Evolutionary conservation across 2,797 vertebrate genomes (phyloP), one percentile per base, ranked within the genome.

Genomic region (Sebastes oblongus): DNA sequence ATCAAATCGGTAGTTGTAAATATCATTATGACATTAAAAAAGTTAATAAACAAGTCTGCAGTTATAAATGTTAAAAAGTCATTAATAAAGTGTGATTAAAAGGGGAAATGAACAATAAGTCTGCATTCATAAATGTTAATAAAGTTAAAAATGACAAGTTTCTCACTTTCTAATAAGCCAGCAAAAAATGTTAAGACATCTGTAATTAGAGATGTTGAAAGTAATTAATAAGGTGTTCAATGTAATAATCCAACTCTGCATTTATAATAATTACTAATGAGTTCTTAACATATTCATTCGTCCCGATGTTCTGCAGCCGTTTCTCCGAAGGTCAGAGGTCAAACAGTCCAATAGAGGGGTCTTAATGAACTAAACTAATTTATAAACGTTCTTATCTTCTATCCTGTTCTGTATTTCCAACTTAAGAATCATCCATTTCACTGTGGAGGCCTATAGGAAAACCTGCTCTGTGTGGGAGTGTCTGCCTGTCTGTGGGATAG

Each of bases 401-500:
- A 3, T 29, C 32, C 64, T 55, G 4, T 52, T 62, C 27, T 7
- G 16, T 52, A 8, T 56, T 32, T 36, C 62, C 25, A 8, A 1
- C 16, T 66, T 39, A 11, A 32, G 20, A 79, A 50, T 22, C 24
- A 1, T 10, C 55, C 34, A 39, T 76, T 72, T 78, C 29, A 3
- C 61, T 10, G 39, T 42, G 1, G 67, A 75, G 36, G 14, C 64
- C 1, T 4, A 54, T 10, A 6, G 20, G 32, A 65, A 46, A 46
- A 13, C 30, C 78, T 77, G 76, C 83, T 54, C 78, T 24, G 61
- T 60, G 72, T 69, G 68, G 60, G 65, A 82, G 62, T 42, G 39
- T 12, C 52, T 8, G 66, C 1, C 24, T 83, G 81, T 83, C 88
- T 60, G 34, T 34, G n/a, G 60, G 86, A 87, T 59, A 20, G 68